phyloP scores from a whole-genome alignment of 2,113 vertebrate species.

The Gambusia holbrooki region DNA sequence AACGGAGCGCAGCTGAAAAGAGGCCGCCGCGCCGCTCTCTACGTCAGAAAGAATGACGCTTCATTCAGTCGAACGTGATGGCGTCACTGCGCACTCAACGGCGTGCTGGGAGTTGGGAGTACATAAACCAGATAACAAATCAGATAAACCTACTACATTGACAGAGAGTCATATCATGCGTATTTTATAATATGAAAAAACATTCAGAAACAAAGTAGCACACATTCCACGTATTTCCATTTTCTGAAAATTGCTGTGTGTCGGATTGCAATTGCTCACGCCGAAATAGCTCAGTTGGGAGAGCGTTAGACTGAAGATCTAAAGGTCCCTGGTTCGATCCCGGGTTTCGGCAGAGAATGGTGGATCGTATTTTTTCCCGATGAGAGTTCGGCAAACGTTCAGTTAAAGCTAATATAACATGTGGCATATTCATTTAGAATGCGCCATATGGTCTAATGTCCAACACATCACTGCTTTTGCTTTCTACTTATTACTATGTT shows the following conservation, averaged over 20 bases:
- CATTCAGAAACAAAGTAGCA: too few relatives aligned
- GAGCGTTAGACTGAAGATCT: constrained; percentile 75
- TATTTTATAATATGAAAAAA: too few relatives aligned
- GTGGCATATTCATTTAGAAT: too few relatives aligned
- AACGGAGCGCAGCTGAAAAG: constrained; percentile 57
- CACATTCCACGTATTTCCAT: too few relatives aligned
- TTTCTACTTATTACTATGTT: too few relatives aligned
- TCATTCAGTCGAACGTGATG: constrained; percentile 67
- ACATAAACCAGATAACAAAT: background rate
- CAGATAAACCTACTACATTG: background rate
- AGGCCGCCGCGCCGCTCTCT: constrained; percentile 69
- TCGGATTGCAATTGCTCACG: fast-evolving
- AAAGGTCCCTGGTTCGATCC: constrained; percentile 75
- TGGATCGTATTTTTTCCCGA: too few relatives aligned
- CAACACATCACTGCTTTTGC: too few relatives aligned
- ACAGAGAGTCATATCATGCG: too few relatives aligned
- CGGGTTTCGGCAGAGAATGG: constrained; percentile 60
- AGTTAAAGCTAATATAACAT: too few relatives aligned
- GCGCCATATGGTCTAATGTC: too few relatives aligned
- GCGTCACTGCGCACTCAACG: constrained; percentile 43
- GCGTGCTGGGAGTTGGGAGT: background rate
- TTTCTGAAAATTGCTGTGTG: too few relatives aligned
- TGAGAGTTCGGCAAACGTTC: too few relatives aligned
- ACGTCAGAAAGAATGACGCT: constrained; percentile 80
- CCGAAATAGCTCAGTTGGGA: constrained; percentile 76